These are phyloP conservation scores for Alces alces DNA, from an alignment of 2,113 vertebrate genomes.

Conservation along the genomic window DNA sequence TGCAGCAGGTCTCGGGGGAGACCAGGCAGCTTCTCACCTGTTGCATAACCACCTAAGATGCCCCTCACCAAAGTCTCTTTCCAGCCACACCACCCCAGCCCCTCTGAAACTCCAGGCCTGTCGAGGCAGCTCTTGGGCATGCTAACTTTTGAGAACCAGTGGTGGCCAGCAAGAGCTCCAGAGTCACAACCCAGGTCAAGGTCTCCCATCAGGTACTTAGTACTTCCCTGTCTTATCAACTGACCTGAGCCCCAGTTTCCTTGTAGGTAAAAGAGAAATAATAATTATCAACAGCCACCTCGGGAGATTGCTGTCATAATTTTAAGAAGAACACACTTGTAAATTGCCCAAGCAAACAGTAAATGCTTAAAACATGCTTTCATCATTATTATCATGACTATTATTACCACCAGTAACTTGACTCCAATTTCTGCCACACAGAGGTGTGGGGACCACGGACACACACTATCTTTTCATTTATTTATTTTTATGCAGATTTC, in stretches of 20 bases:
- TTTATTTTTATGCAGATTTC: background rate
- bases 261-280: background rate
- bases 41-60: background rate
- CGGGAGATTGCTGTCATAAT: background rate
- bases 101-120: background rate
- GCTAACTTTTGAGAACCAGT: background rate
- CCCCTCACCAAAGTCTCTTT: background rate
- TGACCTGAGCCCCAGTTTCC: background rate
- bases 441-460: rapidly evolving
- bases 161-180: background rate
- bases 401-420: background rate
- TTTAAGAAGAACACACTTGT: background rate
- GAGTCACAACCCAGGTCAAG: background rate
- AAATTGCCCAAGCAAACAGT: background rate
- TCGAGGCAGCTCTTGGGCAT: rapidly evolving
- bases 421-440: background rate
- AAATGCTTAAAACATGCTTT: background rate
- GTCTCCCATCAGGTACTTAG: background rate
- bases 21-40: background rate
- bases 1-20: rapidly evolving
- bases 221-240: background rate
- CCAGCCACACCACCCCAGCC: background rate
- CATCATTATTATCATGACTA: background rate
- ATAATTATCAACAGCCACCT: background rate
- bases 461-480: rapidly evolving